Evolutionary conservation across 2,888 invertebrate genomes (phyloP).

Genomic region (Aquatica leii): DNA sequence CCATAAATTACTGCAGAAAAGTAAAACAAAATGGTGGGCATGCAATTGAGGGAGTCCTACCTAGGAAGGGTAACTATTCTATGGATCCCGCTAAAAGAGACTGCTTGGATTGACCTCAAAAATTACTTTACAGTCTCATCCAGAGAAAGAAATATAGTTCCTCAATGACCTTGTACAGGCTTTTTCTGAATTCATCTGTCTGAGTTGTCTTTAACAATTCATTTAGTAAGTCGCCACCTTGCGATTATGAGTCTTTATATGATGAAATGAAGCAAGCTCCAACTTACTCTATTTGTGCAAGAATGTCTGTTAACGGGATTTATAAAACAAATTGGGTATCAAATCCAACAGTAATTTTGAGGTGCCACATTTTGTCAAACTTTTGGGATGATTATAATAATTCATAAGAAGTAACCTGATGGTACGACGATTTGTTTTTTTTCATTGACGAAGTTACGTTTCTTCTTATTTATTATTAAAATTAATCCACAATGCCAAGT

Average conservation of each 20-base stretch:
- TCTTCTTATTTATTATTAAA: slow-evolving; percentile 43
- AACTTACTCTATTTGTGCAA: slow-evolving; percentile 25
- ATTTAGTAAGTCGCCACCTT: slow-evolving; percentile 47
- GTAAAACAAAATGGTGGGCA: slow-evolving; percentile 44
- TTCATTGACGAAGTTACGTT: slow-evolving; percentile 13
- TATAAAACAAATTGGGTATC: slow-evolving; percentile 51
- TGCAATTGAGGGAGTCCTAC: slow-evolving; percentile 58
- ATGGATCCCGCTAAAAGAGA: slow-evolving; percentile 51
- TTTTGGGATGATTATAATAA: slow-evolving; percentile 48
- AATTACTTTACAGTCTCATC: slow-evolving; percentile 63
- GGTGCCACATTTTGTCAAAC: slow-evolving; percentile 57
- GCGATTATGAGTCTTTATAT: slow-evolving; percentile 27
- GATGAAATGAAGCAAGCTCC: slow-evolving; percentile 22
- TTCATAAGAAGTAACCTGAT: slow-evolving; percentile 33
- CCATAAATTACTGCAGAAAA: slow-evolving; percentile 47
- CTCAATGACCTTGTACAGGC: slow-evolving; percentile 57
- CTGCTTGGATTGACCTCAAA: slow-evolving; percentile 61
- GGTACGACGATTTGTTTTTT: slow-evolving; percentile 7
- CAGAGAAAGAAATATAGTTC: slow-evolving; percentile 62
- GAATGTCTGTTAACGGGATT: slow-evolving; percentile 24
- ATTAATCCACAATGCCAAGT: slow-evolving; percentile 52
- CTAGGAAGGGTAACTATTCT: slow-evolving; percentile 59
- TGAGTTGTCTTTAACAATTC: slow-evolving; percentile 61
- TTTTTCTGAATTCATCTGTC: slow-evolving; percentile 62
- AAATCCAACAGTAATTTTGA: slow-evolving; percentile 63